phyloP scores from a whole-genome alignment of 2,797 vertebrate genomes.

The Ispidina picta region DNA sequence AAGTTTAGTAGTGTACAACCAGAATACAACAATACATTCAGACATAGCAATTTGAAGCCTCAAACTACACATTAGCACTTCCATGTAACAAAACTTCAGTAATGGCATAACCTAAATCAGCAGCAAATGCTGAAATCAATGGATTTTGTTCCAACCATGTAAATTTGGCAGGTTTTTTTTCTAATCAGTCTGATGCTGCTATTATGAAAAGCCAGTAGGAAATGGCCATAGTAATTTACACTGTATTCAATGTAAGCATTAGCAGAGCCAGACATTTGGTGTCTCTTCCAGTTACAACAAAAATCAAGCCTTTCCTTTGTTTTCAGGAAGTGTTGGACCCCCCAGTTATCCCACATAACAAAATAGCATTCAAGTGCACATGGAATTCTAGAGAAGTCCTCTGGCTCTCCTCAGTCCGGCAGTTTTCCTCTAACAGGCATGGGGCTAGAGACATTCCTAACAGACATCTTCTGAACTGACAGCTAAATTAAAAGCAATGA shows the following conservation, averaged over 20 bases:
- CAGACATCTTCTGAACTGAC: constrained; percentile 63
- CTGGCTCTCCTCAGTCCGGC: neutral
- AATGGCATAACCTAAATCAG: neutral
- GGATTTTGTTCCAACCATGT: neutral
- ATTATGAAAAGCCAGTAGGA: neutral
- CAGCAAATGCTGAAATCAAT: neutral
- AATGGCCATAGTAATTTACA: neutral
- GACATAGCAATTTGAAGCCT: neutral
- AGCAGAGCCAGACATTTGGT: neutral
- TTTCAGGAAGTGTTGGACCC: neutral
- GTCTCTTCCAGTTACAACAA: neutral
- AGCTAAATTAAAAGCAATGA: constrained; percentile 64
- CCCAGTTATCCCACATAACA: neutral
- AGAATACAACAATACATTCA: neutral
- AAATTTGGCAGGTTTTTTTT: neutral
- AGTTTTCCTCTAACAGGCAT: constrained; percentile 33
- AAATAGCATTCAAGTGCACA: neutral
- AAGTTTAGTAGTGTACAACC: neutral
- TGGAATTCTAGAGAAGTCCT: constrained; percentile 1
- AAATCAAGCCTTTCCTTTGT: neutral
- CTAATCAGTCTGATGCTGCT: neutral
- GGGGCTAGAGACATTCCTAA: constrained; percentile 37
- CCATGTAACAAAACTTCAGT: neutral
- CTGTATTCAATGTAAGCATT: neutral
- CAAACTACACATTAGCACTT: neutral